A percentile compares a stretch with the other conserved stretches of the same genome.
Conservation (phyloP, 2,113 vertebrate species). For the Myiozetetes cayanensis region DNA sequence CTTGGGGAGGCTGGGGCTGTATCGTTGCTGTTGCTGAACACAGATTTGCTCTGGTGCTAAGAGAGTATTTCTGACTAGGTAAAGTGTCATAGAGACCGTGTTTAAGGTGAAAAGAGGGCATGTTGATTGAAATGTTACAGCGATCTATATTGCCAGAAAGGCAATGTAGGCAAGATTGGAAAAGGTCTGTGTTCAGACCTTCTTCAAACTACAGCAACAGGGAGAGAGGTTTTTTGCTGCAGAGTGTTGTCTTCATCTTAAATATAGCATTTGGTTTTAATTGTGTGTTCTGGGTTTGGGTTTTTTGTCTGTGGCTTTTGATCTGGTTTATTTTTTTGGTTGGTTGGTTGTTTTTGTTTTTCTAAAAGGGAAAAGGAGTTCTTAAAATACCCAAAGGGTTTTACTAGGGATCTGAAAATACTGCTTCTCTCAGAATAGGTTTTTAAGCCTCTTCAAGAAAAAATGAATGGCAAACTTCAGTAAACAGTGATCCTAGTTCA, state of each 20-base stretch:
- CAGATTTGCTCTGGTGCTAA: not conserved
- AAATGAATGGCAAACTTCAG: not conserved
- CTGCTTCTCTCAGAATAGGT: not conserved
- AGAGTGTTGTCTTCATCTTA: not conserved
- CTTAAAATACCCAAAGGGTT: not conserved
- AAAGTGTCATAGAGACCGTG: not conserved
- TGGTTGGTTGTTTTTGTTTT: too few species aligned
- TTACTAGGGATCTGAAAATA: not conserved
- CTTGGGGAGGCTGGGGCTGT: not conserved
- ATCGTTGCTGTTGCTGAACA: not conserved
- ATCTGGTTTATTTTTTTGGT: not conserved
- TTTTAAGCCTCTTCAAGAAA: not conserved
- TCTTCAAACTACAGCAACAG: not conserved
- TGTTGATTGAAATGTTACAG: not conserved
- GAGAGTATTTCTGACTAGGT: not conserved
- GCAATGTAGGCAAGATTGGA: not conserved
- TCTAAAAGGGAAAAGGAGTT: not conserved
- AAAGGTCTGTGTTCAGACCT: not conserved
- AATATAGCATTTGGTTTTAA: not conserved
- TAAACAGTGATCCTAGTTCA: not conserved
- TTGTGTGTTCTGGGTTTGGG: not conserved
- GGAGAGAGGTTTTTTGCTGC: not conserved
- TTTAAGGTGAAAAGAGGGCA: not conserved
- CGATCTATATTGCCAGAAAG: not conserved
- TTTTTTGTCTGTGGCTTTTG: not conserved